Evolutionary conservation across 2,797 vertebrate genomes (phyloP), one percentile per base, ranked within the genome.

Genomic region (Xenops minutus): DNA sequence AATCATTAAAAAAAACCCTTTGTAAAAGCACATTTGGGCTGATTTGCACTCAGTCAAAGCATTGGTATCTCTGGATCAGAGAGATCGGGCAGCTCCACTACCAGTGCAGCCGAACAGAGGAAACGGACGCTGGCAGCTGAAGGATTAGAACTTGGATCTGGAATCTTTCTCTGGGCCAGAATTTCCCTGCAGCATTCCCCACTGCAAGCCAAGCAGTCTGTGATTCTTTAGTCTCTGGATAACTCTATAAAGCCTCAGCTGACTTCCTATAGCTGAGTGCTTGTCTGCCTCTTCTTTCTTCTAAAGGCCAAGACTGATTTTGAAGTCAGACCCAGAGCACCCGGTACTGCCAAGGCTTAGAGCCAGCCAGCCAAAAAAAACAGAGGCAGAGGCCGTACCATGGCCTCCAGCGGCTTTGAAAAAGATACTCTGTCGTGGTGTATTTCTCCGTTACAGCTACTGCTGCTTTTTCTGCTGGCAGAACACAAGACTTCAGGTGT

Each of bases 401-500:
- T 2, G 7, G 12, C 79, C 88, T 84, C 69, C 83, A 80, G 75
- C 59, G 59, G 39, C 46, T 87, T 14, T 2, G 12, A 62, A 46
- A 76, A n/a, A 52, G 62, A 56, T 52, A 76, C 90, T 61, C 94
- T 69, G 93, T 89, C 23, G 0, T 89, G 52, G 10, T 2, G 15
- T 78, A 27, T 78, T 81, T 88, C 81, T 95, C 66, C 75, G 62
- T 51, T 48, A 69, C 37, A 87, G 78, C 86, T 63, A 59, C 62
- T 27, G 85, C 77, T 59, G 93, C 90, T 93, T 92, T 89, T 96
- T 97, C 96, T 85, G 89, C 88, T 91, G 39, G 32, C 37, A 66
- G 32, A 43, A 93, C 78, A 64, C 85, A 71, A 97, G 95, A 75
- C 86, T 95, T 93, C 90, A 94, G 85, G 91, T 75, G 93, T 90